These are phyloP conservation scores for Paradoxurus hermaphroditus DNA, from an alignment of 2,113 vertebrate genomes.

Conservation along the genomic window DNA sequence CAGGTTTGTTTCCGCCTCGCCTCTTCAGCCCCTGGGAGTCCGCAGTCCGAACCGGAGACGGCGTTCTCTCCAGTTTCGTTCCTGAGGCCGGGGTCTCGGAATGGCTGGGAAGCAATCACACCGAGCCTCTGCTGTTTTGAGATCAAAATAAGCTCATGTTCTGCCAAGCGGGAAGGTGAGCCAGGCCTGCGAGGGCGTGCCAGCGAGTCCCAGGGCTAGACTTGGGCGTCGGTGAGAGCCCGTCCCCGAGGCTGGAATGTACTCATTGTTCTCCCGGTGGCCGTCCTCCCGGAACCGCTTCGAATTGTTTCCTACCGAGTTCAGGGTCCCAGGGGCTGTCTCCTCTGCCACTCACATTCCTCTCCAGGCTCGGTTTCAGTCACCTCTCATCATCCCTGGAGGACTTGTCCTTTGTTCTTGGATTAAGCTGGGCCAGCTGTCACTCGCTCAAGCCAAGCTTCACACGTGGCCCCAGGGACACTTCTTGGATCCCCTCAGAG, in stretches of 20 bases:
- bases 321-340: neutral
- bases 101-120: neutral
- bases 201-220: neutral
- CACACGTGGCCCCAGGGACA: neutral
- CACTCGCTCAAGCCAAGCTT: constrained; percentile 43
- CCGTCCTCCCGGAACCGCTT: neutral
- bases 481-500: neutral
- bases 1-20: neutral
- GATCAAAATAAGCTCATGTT: neutral
- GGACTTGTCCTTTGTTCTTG: constrained; percentile 65
- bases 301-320: constrained; percentile 50
- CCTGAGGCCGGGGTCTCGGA: neutral
- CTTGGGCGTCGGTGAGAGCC: neutral
- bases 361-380: constrained; percentile 48
- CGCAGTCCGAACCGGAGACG: neutral
- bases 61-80: neutral
- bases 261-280: neutral
- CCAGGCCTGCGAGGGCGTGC: neutral
- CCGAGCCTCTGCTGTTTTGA: neutral
- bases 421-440: constrained; percentile 69
- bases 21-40: too few relatives aligned
- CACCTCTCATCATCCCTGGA: constrained; percentile 52
- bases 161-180: neutral
- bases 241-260: neutral
- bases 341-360: constrained; percentile 58